These are phyloP conservation scores for Pseudotriccus pelzelni DNA, from an alignment of 2,797 vertebrate genomes.

Conservation along the genomic window DNA sequence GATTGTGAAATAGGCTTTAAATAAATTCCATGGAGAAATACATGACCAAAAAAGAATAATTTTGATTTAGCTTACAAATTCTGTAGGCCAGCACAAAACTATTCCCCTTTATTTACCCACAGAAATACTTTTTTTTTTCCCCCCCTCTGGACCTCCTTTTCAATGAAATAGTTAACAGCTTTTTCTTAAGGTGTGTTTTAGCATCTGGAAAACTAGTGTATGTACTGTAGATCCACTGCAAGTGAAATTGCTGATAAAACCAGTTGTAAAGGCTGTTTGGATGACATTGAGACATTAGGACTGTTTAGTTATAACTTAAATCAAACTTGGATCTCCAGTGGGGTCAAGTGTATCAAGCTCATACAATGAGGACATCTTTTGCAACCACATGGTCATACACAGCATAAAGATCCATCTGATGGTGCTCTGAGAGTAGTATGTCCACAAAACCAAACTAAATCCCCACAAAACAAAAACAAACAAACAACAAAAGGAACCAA, in stretches of 20 bases:
- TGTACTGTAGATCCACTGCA: neutral
- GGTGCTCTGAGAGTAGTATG: neutral
- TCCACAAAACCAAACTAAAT: rapidly evolving
- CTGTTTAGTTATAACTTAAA: neutral
- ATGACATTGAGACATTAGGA: neutral
- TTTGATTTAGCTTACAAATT: neutral
- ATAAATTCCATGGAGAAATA: neutral
- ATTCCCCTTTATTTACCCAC: neutral
- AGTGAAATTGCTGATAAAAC: neutral
- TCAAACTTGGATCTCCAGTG: neutral
- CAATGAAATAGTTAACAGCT: neutral
- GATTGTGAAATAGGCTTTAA: neutral
- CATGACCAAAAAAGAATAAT: neutral
- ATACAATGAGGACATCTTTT: neutral
- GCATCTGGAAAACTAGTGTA: neutral
- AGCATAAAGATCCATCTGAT: neutral
- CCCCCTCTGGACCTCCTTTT: neutral
- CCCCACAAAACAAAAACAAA: neutral
- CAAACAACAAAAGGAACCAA: neutral
- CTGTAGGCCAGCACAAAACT: neutral
- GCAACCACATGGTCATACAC: neutral
- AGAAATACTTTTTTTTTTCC: neutral
- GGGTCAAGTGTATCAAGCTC: neutral
- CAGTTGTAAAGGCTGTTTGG: neutral
- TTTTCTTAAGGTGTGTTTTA: neutral